These are phyloP conservation scores for Cerastis rubricosa DNA, from an alignment of 2,888 invertebrate species.

Conservation along the genomic window DNA sequence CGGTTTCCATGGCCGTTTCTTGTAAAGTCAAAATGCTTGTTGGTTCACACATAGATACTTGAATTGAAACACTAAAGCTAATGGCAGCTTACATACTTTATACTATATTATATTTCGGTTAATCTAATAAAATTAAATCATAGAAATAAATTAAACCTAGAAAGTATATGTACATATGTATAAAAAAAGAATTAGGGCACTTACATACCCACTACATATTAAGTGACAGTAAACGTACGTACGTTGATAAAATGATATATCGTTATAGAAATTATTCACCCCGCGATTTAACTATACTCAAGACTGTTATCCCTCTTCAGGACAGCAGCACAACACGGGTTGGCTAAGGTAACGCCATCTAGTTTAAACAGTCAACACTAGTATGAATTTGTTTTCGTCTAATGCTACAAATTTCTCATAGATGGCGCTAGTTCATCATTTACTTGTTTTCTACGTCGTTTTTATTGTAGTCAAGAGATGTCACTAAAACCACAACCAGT, in stretches of 20 bases:
- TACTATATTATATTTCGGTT: neutral
- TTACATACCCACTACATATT: neutral
- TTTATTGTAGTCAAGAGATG: slow-evolving; percentile 8
- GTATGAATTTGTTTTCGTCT: too few relatives aligned
- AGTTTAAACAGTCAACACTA: neutral
- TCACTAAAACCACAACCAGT: slow-evolving; percentile 5
- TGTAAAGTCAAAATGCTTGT: neutral
- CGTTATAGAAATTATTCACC: slow-evolving; percentile 16
- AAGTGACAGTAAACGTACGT: slow-evolving; percentile 7
- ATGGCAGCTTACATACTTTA: neutral
- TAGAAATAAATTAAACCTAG: neutral
- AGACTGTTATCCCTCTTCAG: neutral
- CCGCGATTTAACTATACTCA: neutral
- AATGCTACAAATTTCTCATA: neutral
- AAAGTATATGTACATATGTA: too few relatives aligned
- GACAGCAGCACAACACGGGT: neutral
- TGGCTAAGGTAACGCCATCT: slow-evolving; percentile 27
- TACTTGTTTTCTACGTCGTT: neutral
- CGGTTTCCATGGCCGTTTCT: slow-evolving; percentile 4
- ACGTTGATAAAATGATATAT: slow-evolving; percentile 1
- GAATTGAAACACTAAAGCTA: too few relatives aligned
- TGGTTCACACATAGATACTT: neutral
- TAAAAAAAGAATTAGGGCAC: neutral
- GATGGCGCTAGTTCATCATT: slow-evolving; percentile 15
- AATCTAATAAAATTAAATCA: neutral